Evolutionary conservation across 1,140 invertebrate species (phyloP).

Genomic region (Drosophila cardini): DNA sequence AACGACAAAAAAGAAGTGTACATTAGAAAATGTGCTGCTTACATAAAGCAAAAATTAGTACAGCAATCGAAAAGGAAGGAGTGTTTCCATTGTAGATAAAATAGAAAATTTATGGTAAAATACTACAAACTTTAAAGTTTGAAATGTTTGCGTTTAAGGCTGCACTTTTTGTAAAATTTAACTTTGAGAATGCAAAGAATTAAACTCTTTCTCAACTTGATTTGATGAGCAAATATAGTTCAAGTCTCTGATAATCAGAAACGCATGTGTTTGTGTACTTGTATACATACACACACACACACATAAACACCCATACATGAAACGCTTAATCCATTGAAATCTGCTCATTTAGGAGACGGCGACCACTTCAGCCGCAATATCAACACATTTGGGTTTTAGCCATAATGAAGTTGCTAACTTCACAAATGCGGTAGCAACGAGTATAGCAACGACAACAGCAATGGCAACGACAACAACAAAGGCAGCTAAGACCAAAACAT

Average conservation of each 20-base stretch:
- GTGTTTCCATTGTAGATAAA: not conserved
- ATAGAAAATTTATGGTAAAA: not conserved
- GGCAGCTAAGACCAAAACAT: conserved; percentile 74
- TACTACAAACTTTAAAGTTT: not conserved
- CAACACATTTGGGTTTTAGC: conserved; percentile 82
- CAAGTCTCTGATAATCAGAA: conserved; percentile 75
- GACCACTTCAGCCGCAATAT: conserved; percentile 72
- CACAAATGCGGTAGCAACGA: conserved; percentile 61
- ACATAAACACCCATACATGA: not conserved
- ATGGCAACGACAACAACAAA: conserved; percentile 28
- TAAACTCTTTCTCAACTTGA: conserved; percentile 21
- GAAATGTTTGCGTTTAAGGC: too few relatives aligned
- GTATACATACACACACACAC: not conserved
- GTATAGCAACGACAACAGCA: conserved; percentile 41
- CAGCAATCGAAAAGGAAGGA: not conserved
- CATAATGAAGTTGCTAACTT: conserved; percentile 82
- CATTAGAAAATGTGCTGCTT: not conserved
- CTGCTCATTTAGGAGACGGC: conserved; percentile 64
- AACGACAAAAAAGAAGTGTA: not conserved
- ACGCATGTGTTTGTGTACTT: conserved; percentile 63
- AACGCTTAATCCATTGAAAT: conserved; percentile 56
- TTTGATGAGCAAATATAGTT: conserved; percentile 57
- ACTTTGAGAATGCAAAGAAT: not conserved
- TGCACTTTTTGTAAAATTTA: not conserved
- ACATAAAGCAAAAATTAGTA: not conserved